Evolutionary conservation across 2,797 vertebrate genomes (phyloP).

Genomic region (Balearica regulorum): DNA sequence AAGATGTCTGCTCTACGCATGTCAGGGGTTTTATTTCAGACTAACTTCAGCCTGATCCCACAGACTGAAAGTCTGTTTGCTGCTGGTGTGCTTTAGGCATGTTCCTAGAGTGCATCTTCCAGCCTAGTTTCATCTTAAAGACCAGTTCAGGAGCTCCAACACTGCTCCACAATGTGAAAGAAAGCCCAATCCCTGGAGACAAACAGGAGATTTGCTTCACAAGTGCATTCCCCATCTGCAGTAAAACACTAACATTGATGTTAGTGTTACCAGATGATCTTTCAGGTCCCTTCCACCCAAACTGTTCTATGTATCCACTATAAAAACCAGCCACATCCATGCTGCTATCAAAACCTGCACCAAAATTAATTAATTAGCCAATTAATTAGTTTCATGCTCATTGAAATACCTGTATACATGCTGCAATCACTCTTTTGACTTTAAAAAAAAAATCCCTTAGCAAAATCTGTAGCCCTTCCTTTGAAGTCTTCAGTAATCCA

Average conservation of each 20-base stretch:
- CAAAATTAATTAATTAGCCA: constrained; percentile 24
- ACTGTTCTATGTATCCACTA: neutral
- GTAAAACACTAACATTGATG: neutral
- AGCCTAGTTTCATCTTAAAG: neutral
- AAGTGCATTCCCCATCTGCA: neutral
- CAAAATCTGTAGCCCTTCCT: neutral
- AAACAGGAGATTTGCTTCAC: neutral
- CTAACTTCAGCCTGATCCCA: neutral
- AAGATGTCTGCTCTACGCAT: neutral
- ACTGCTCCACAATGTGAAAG: neutral
- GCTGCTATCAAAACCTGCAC: neutral
- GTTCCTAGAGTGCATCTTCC: neutral
- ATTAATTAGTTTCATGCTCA: neutral
- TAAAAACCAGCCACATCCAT: neutral
- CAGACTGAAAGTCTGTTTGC: neutral
- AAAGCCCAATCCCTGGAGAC: neutral
- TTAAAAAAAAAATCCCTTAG: neutral
- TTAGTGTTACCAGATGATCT: too few species aligned
- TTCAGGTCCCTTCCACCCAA: too few species aligned
- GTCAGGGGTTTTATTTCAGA: neutral
- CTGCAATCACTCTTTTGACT: neutral
- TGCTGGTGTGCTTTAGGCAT: neutral
- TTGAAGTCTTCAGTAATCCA: neutral
- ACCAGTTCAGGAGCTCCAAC: neutral
- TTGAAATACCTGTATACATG: neutral